These are phyloP conservation scores for Busseola fusca DNA, from an alignment of 2,888 invertebrate species.

Conservation along the genomic window DNA sequence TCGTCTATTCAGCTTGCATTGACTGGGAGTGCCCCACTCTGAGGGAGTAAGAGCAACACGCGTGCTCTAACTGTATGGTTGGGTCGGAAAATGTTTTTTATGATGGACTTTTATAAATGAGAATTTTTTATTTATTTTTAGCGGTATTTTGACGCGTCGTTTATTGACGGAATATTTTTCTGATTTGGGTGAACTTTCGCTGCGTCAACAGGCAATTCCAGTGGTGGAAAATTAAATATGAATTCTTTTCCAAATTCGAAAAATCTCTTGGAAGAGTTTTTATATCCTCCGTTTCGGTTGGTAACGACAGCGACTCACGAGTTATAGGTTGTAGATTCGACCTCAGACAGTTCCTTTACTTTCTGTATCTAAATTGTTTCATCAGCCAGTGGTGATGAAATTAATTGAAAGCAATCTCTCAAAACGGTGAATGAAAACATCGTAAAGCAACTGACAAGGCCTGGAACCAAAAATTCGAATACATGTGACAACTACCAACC, in stretches of 20 bases:
- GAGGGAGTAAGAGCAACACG: conserved; percentile 44
- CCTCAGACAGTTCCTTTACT: background rate
- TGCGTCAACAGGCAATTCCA: too few relatives aligned
- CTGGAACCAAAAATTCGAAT: background rate
- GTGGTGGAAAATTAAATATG: background rate
- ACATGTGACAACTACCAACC: background rate
- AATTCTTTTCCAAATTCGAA: background rate
- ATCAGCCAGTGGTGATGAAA: too few relatives aligned
- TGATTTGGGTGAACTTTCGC: background rate
- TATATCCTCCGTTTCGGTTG: background rate
- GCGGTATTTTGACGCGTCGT: background rate
- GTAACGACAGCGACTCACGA: background rate
- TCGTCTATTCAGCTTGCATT: conserved; percentile 81
- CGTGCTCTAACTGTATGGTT: conserved; percentile 23
- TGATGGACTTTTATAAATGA: conserved; percentile 6
- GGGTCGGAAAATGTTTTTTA: conserved; percentile 17
- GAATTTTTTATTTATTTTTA: background rate
- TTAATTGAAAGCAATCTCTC: too few relatives aligned
- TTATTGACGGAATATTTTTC: background rate
- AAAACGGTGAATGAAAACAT: background rate
- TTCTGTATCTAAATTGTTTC: background rate
- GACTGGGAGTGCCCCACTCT: conserved; percentile 76
- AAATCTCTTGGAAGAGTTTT: background rate
- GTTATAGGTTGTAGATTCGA: background rate
- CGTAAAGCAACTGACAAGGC: background rate